Base-by-base conservation (phyloP, 1,140 invertebrate species). In the Drosophila pachea region DNA sequence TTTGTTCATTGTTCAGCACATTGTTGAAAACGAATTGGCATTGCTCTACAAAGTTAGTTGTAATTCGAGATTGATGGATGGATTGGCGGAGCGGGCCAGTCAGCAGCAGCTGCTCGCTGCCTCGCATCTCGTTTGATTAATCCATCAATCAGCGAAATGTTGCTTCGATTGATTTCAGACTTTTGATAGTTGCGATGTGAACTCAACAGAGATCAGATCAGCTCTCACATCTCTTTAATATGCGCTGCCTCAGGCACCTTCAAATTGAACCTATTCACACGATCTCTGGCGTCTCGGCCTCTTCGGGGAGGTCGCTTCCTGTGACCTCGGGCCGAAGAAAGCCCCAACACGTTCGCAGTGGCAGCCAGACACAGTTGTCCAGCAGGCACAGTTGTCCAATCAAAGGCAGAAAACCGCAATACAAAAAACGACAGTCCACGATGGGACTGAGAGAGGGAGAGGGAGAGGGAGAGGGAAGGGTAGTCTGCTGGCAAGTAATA, bases 371-470 rank as follows among this genome's bases (percentile, higher is more conserved):
- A 47, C n/a, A n/a, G n/a, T n/a, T n/a, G n/a, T n/a, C n/a, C n/a
- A 22, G 22, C 22, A 22, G 22, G 22, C 22, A 22, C 16, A 63
- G 67, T 64, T 69, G 52, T 59, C 79, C 79, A 84, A 79, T 84
- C 81, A 84, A 76, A 68, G 58, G 56, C 60, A 65, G 40, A 75
- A 76, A 81, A 71, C 77, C 74, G 56, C 74, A 83, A 52, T 36
- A 12, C 11, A 40, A n/a, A 7, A 14, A 43, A 43, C n/a, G 14
- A 40, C 49, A 63, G 11, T 22, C 6, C 45, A 47, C 9, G 9
- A 47, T 29, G 36, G 36, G 55, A 9, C 7, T 16, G 50, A 5
- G 12, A 45, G 29, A 9, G 38, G 60, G 38, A 50, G 45, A 59
- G 9, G 36, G 53, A 14, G 22, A 33, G n/a, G n/a, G n/a, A n/a